phyloP scores from a whole-genome alignment of 2,888 invertebrate genomes.

The Lasioglossum calceatum region DNA sequence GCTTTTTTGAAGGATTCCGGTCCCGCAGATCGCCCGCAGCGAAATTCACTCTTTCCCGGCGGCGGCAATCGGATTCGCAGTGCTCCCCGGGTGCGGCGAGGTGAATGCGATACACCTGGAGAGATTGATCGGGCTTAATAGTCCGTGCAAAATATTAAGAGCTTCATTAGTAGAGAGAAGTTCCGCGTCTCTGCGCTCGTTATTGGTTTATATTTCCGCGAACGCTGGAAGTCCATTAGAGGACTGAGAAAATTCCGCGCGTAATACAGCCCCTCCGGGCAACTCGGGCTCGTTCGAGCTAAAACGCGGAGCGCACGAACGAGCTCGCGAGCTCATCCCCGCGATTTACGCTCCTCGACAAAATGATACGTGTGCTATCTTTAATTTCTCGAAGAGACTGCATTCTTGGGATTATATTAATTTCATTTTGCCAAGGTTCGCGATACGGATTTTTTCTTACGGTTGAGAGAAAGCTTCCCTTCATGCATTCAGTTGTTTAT shows the following conservation, averaged over 20 bases:
- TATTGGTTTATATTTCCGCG: conserved; percentile 23
- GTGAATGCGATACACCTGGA: not conserved
- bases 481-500: too few relatives aligned
- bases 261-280: conserved; percentile 13
- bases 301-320: not conserved
- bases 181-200: conserved; percentile 11
- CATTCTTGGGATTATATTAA: too few relatives aligned
- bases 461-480: too few relatives aligned
- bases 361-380: not conserved
- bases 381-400: not conserved
- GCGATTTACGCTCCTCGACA: conserved; percentile 23
- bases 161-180: conserved; percentile 23
- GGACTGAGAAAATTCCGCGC: conserved; percentile 24
- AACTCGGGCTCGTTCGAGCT: conserved; percentile 28
- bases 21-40: not conserved
- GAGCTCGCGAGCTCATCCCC: not conserved
- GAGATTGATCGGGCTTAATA: conserved; percentile 9
- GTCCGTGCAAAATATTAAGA: not conserved
- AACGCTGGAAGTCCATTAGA: conserved; percentile 30
- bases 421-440: too few relatives aligned
- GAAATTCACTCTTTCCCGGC: not conserved
- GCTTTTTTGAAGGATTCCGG: too few relatives aligned
- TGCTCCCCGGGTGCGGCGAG: not conserved
- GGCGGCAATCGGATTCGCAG: not conserved
- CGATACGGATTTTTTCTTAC: too few relatives aligned